Percentiles rank a stretch among this genome's conserved stretches.
phyloP scores from a whole-genome alignment of 2,888 invertebrate species.

The Empis livida region DNA sequence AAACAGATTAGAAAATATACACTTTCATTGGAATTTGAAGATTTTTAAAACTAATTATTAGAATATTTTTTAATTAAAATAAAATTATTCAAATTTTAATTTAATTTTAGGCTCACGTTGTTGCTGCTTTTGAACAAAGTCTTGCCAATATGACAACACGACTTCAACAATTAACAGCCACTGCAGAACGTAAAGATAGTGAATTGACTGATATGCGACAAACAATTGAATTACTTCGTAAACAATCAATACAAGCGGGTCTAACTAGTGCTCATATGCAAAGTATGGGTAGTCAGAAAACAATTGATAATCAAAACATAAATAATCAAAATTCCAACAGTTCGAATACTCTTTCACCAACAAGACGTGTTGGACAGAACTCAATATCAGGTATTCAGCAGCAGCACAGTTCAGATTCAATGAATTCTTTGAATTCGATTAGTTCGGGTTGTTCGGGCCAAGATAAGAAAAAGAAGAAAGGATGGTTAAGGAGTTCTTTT shows the following conservation, averaged over 20 bases:
- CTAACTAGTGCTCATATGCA: constrained; percentile 58
- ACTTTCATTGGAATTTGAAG: too few species aligned
- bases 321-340: constrained; percentile 34
- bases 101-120: constrained; percentile 78
- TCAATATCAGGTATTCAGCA: constrained; percentile 50
- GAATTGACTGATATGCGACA: constrained; percentile 83
- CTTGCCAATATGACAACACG: constrained; percentile 93
- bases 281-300: constrained; percentile 42
- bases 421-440: constrained; percentile 78
- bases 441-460: constrained; percentile 73
- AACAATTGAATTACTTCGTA: constrained; percentile 83
- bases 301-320: constrained; percentile 2
- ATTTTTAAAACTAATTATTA: neutral
- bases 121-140: constrained; percentile 95
- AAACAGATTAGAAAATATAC: too few species aligned
- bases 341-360: constrained; percentile 46
- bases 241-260: constrained; percentile 85
- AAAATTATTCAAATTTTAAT: neutral
- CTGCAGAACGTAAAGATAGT: constrained; percentile 88
- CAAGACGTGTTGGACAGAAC: constrained; percentile 29
- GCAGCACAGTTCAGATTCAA: constrained; percentile 90
- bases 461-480: constrained; percentile 80
- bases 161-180: constrained; percentile 84
- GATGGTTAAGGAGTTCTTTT: constrained; percentile 94
- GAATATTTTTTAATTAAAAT: neutral